Evolutionary conservation across 2,888 invertebrate genomes (phyloP).

Genomic region (Sisyra nigra): DNA sequence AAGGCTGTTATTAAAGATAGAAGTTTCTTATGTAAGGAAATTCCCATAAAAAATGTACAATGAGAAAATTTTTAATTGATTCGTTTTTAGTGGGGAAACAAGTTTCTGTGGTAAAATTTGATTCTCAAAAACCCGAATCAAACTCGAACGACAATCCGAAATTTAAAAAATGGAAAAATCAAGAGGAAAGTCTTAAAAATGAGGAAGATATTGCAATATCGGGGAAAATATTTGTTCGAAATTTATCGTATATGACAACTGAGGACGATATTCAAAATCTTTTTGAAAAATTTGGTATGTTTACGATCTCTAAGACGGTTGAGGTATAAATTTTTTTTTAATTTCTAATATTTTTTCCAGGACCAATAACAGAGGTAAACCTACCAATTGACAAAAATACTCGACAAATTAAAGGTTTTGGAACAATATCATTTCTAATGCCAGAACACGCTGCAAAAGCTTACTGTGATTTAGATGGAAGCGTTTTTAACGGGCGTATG

Average conservation of each 20-base stretch:
- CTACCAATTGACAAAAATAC: constrained; percentile 74
- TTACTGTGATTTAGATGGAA: constrained; percentile 78
- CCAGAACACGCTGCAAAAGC: constrained; percentile 91
- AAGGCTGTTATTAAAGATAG: constrained; percentile 71
- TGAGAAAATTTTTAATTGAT: constrained; percentile 10
- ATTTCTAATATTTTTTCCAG: constrained; percentile 32
- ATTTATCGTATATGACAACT: constrained; percentile 71
- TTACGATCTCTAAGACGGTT: constrained; percentile 12
- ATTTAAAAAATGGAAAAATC: constrained; percentile 33
- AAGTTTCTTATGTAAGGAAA: constrained; percentile 58
- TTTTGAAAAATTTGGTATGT: constrained; percentile 78
- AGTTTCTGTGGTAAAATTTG: constrained; percentile 36
- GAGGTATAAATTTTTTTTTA: not conserved
- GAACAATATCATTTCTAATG: constrained; percentile 79
- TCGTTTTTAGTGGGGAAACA: constrained; percentile 36
- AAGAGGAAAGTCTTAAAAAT: constrained; percentile 43
- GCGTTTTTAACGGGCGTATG: constrained; percentile 78
- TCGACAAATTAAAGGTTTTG: constrained; percentile 82
- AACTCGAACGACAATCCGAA: constrained; percentile 14
- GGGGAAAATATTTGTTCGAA: constrained; percentile 83
- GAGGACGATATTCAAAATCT: constrained; percentile 70
- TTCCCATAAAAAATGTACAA: constrained; percentile 4
- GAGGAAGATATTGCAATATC: constrained; percentile 77
- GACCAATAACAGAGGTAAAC: constrained; percentile 72
- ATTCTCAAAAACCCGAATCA: constrained; percentile 20